Evolutionary conservation across 2,888 invertebrate species (phyloP), one percentile per base, ranked within the genome.

Genomic region (Tromatobia lineatoria): DNA sequence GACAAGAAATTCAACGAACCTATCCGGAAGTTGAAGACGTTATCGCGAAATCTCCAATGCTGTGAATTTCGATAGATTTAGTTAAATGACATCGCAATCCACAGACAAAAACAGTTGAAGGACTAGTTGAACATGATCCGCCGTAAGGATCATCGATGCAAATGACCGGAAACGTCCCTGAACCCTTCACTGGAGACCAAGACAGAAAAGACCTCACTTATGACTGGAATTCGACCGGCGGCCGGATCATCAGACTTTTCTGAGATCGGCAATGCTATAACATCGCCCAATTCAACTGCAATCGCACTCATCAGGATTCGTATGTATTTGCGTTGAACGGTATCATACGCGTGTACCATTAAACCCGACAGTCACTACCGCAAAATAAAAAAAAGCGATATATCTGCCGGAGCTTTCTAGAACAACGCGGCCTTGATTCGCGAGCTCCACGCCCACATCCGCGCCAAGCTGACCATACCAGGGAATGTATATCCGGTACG

Each of bases 401-500:
- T 82, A 83, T 77, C 82, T 75, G 52, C 57, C 86, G 69, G 75
- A 74, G 86, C 87, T 88, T 88, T 88, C 87, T 89, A 89, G 87
- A 89, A 79, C 87, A 88, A 87, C 80, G 86, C 83, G 88, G 87
- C 89, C 89, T 89, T 89, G 87, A 88, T 86, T 89, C 67, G 78
- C 79, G 79, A 76, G 87, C 87, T 89, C 87, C 87, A 87, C 87
- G 85, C 87, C 88, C 83, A 89, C 88, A 88, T 89, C 87, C 87
- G 87, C 82, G 88, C 86, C 80, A 76, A 69, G 50, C 75, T 79
- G 77, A 77, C 73, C 76, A 71, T 75, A 83, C 74, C 82, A 82
- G 87, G 87, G 88, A 89, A 89, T 88, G 89, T 87, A 86, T 88
- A 88, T 89, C 88, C 88, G 88, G 88, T 86, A 87, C 67, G 75